Evolutionary conservation across 2,113 vertebrate species (phyloP).

Genomic region (Corythornis vintsioides): DNA sequence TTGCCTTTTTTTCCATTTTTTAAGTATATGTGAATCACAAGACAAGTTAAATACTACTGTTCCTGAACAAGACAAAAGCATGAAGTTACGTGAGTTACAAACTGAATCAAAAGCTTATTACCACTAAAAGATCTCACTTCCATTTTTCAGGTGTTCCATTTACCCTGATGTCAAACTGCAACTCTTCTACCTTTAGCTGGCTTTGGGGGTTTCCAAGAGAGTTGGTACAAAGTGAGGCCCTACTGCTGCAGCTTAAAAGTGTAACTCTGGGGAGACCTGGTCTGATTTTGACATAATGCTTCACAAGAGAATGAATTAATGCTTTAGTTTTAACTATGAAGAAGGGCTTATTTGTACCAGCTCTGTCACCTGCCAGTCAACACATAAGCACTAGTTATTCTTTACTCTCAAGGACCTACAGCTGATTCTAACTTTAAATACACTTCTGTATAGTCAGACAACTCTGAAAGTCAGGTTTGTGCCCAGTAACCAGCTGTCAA

Average conservation of each 20-base stretch:
- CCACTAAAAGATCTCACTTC: background rate
- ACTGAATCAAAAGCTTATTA: background rate
- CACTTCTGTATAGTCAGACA: background rate
- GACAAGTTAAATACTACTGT: background rate
- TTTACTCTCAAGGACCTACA: background rate
- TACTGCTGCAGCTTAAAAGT: background rate
- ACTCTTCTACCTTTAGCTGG: background rate
- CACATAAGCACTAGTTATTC: background rate
- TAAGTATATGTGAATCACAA: background rate
- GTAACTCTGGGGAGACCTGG: background rate
- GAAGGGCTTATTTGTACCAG: background rate
- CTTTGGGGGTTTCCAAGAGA: background rate
- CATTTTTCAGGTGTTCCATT: rapidly evolving
- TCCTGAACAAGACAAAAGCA: background rate
- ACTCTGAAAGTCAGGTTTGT: background rate
- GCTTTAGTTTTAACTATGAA: background rate
- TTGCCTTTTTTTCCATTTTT: background rate
- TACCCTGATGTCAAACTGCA: background rate
- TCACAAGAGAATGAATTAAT: background rate
- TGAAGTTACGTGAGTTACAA: background rate
- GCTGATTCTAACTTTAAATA: background rate
- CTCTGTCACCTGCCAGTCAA: background rate
- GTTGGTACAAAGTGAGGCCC: background rate
- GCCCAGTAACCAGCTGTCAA: background rate
- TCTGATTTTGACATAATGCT: background rate